Base-by-base conservation (phyloP, 2,888 invertebrate genomes). In the Argyresthia goedartella region DNA sequence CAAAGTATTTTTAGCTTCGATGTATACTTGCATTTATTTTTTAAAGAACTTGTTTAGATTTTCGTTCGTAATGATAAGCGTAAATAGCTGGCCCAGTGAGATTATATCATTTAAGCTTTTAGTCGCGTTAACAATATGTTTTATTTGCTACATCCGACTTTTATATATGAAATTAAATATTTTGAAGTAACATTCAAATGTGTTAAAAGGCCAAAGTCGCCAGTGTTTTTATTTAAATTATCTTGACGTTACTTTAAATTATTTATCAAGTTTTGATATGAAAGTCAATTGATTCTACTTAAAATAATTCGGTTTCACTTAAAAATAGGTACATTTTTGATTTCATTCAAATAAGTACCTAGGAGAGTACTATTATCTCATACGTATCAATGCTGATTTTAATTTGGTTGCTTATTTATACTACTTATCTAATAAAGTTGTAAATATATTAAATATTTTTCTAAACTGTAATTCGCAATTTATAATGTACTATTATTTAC, bases 381-480 rank as follows among this genome's bases (percentile, higher is more conserved):
- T 48, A 13, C 9, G 13, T 36, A 14, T 49, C 16, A 36, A 49
- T 11, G 39, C 36, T 39, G 49, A 14, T 49, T 49, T 50, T 34
- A 14, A 44, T 34, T 34, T 33, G 35, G 25, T 50, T 42, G 50
- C 50, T 50, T 50, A 50, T 44, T 44, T 50, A 34, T 50, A 43
- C n/a, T 50, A 44, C 10, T 50, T 44, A 44, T 43, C 14, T 44
- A 34, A 52, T 52, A 49, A 81, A 81, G 84, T 79, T 86, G 85
- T 86, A 85, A 77, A 86, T 86, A 85, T 84, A 82, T 80, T 78
- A 81, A 68, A 72, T 69, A 71, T 73, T 75, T 73, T 72, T 81
- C 76, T 80, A 79, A 74, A 41, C 36, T 43, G 9, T 43, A 36
- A 81, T 77, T 81, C 79, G 71, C 76, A 71, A 76, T 75, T 76